Evolutionary conservation across 2,113 vertebrate genomes (phyloP).

Genomic region (Hassar affinis): DNA sequence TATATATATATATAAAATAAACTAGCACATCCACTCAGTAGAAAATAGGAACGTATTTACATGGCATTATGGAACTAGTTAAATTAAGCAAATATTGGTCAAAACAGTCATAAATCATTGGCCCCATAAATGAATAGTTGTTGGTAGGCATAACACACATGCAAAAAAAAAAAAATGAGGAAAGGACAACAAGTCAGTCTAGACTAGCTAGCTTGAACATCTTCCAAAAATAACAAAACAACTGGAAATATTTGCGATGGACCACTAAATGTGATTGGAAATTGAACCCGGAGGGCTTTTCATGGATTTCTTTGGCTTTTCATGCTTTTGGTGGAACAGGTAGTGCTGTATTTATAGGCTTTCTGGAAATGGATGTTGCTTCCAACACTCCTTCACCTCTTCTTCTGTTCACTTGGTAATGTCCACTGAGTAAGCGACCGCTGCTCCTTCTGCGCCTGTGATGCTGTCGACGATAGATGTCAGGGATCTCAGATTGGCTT

Average conservation of each 20-base stretch:
- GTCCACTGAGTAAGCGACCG: conserved; percentile 76
- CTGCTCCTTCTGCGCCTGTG: conserved; percentile 75
- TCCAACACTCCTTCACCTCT: not conserved
- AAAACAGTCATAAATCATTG: conserved; percentile 82
- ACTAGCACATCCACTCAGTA: conserved; percentile 86
- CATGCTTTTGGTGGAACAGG: conserved; percentile 37
- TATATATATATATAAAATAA: conserved; percentile 80
- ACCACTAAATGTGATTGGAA: conserved; percentile 61
- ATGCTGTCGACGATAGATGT: conserved; percentile 94
- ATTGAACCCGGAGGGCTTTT: conserved; percentile 54
- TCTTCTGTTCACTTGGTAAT: conserved; percentile 70
- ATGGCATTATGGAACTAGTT: conserved; percentile 69
- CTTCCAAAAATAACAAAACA: conserved; percentile 45
- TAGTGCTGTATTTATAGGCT: conserved; percentile 44
- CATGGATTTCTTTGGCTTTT: conserved; percentile 35
- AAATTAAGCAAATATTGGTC: conserved; percentile 88
- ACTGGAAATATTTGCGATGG: conserved; percentile 53
- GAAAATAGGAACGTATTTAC: conserved; percentile 83
- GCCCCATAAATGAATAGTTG: conserved; percentile 75
- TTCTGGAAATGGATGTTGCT: conserved; percentile 37
- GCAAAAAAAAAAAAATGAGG: conserved; percentile 61
- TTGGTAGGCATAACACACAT: conserved; percentile 71
- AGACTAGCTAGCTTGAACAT: conserved; percentile 48
- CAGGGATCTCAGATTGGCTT: conserved; percentile 84
- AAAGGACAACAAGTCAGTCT: conserved; percentile 63